Base-by-base conservation (phyloP, 1,140 invertebrate genomes). In the Gryllus bimaculatus region DNA sequence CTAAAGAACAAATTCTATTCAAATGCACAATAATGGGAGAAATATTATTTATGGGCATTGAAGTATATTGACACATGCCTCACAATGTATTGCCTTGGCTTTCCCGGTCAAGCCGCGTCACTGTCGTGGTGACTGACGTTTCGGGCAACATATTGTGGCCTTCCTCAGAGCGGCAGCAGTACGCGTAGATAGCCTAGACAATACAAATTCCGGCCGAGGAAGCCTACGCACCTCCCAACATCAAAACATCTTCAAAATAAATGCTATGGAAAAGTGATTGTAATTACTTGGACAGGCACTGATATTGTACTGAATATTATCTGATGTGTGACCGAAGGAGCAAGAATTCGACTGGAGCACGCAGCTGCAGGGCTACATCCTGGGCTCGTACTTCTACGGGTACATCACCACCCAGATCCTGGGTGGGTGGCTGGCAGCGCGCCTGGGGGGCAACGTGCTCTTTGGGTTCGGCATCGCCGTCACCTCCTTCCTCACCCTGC, bases 401-500 rank as follows among this genome's bases (percentile, higher is more conserved):
- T 91, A 91, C 82, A 87, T 91, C 75, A 47, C 88, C 8, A 87
- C 88, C 0, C 90, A 91, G 80, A 82, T 91, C 21, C 90, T 90
- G 0, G 91, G 91, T 6, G 93, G 93, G 47, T 93, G 90, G 88
- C 84, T 94, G n/a, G 90, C 90, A 15, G 88, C 91, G 80, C 89
- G 89, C 83, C 89, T 92, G 82, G 92, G 92, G 82, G 93, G 91
- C 1, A 91, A 90, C 82, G 85, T 87, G 79, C 89, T 95, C 20
- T 85, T 91, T 78, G 94, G 94, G 48, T 86, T 91, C 81, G 94
- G 95, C 39, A 92, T 98, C 49, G 90, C 94, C 78, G 87, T 90
- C 0, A 95, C 95, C 3, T 92, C 95, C 1, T 84, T 96, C 10
- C 86, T 96, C 48, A 96, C 95, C 0, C 84, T 98, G 74, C 48